These are phyloP conservation scores for Drosophila jambulina DNA, from an alignment of 1,140 invertebrate genomes.

Conservation along the genomic window DNA sequence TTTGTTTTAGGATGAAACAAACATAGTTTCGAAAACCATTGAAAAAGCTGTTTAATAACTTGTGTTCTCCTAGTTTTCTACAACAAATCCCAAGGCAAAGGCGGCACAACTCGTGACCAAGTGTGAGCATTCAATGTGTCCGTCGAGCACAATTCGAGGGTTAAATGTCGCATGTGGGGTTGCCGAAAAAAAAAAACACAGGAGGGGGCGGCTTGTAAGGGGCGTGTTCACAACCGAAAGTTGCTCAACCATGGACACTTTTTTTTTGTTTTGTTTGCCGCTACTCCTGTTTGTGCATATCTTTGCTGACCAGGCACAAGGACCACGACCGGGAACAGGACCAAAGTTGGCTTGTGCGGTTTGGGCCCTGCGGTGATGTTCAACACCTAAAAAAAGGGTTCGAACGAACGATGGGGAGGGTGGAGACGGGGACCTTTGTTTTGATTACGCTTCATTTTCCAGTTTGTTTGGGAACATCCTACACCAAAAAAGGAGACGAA, in stretches of 20 bases:
- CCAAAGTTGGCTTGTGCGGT: slow-evolving; percentile 59
- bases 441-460: slow-evolving; percentile 57
- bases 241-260: slow-evolving; percentile 69
- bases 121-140: slow-evolving; percentile 63
- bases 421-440: slow-evolving; percentile 26
- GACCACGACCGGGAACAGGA: slow-evolving; percentile 37
- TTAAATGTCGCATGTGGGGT: slow-evolving; percentile 78
- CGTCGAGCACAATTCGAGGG: slow-evolving; percentile 71
- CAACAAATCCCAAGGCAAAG: slow-evolving; percentile 18
- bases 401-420: background rate
- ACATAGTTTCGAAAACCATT: background rate
- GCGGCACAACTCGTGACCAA: slow-evolving; percentile 11
- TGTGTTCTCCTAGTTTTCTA: background rate
- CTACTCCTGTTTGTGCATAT: slow-evolving; percentile 70
- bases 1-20: background rate
- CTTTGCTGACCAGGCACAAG: slow-evolving; percentile 72
- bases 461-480: slow-evolving; percentile 32
- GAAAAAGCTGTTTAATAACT: background rate
- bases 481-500: background rate
- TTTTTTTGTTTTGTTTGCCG: slow-evolving; percentile 30
- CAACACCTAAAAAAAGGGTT: slow-evolving; percentile 75
- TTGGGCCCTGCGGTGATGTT: slow-evolving; percentile 74
- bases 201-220: slow-evolving; percentile 12
- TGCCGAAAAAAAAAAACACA: slow-evolving; percentile 3
- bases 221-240: slow-evolving; percentile 53